These are phyloP conservation scores for Neopipo cinnamomea DNA, from an alignment of 2,113 vertebrate genomes.

Conservation along the genomic window DNA sequence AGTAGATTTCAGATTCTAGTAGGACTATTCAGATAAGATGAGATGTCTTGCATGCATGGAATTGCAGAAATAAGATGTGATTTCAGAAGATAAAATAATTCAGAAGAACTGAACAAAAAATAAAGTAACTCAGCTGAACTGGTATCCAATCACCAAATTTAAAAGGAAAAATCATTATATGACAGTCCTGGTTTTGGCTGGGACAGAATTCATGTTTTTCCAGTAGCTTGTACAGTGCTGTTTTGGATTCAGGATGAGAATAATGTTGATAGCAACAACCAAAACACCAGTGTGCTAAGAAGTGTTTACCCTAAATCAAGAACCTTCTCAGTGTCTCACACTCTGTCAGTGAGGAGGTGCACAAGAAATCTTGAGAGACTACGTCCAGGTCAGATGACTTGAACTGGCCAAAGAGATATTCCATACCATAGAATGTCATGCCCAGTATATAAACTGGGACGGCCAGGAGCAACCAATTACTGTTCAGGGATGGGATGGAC, in stretches of 20 bases:
- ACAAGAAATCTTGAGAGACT: not conserved
- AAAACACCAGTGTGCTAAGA: not conserved
- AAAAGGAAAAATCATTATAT: not conserved
- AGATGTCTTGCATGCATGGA: not conserved
- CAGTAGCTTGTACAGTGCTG: not conserved
- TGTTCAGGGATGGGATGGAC: not conserved
- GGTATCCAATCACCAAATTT: not conserved
- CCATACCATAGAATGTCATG: not conserved
- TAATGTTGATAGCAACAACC: not conserved
- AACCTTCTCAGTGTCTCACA: fast-evolving
- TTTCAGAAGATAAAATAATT: not conserved
- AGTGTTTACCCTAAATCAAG: not conserved
- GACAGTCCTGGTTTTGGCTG: not conserved
- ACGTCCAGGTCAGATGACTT: not conserved
- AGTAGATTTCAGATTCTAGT: not conserved
- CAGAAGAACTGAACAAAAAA: not conserved
- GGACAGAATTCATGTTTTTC: not conserved
- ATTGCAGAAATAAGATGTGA: not conserved
- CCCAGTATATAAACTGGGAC: not conserved
- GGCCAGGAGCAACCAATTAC: not conserved
- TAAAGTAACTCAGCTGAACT: not conserved
- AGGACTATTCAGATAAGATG: not conserved
- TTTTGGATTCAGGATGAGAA: not conserved
- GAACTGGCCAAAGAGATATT: not conserved
- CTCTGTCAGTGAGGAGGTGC: not conserved